phyloP scores from a whole-genome alignment of 2,888 invertebrate genomes.

The Hypomecis atomaria region DNA sequence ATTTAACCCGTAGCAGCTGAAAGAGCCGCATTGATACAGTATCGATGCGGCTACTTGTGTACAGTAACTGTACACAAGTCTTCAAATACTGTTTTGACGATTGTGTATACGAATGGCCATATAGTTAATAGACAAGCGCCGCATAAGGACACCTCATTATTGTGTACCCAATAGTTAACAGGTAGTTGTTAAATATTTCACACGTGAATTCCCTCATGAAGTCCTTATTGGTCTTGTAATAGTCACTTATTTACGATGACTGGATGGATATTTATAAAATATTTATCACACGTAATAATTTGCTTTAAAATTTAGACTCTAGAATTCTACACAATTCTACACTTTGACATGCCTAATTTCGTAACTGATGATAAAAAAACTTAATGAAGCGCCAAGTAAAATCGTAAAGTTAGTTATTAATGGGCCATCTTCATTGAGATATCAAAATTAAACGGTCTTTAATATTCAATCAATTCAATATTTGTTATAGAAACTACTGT shows the following conservation, averaged over 20 bases:
- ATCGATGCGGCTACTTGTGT: too few species aligned
- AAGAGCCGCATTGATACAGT: too few species aligned
- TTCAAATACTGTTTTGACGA: too few species aligned
- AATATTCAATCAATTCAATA: too few species aligned
- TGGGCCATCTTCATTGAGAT: too few species aligned
- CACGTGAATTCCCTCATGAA: constrained; percentile 9
- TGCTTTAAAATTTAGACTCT: background rate
- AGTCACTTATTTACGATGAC: background rate
- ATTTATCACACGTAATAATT: constrained; percentile 4
- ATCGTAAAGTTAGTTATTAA: too few species aligned
- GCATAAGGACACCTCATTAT: constrained; percentile 2
- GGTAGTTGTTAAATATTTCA: constrained; percentile 7
- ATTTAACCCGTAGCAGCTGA: too few species aligned
- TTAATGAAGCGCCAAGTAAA: too few species aligned
- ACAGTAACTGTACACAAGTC: too few species aligned
- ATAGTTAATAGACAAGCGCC: background rate
- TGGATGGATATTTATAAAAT: constrained; percentile 4
- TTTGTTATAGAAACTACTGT: too few species aligned
- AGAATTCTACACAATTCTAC: background rate
- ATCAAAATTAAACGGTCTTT: too few species aligned
- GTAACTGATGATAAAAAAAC: too few species aligned
- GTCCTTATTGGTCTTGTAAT: constrained; percentile 7
- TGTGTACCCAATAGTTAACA: constrained; percentile 12
- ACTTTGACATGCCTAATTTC: background rate
- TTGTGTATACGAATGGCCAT: background rate